Evolutionary conservation across 1,140 invertebrate species (phyloP), one percentile per base, ranked within the genome.

Genomic region (Riptortus pedestris): DNA sequence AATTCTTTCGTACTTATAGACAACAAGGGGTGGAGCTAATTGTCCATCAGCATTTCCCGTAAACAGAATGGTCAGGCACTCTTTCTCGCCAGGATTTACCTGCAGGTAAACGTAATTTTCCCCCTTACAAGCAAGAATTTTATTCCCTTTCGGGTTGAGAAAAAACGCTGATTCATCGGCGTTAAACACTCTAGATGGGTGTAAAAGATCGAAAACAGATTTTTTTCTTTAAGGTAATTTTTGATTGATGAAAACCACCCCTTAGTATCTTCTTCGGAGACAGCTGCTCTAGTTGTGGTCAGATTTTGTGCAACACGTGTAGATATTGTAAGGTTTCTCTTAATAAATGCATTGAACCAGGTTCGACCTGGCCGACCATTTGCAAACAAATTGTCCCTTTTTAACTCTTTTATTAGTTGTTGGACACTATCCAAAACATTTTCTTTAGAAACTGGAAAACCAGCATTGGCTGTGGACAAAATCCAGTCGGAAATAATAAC

Each of bases 191-290:
- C 33, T 38, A 16, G 7, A 9, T 7, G 33, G 33, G 33, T 38
- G 7, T 9, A 38, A 16, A 16, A 38, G 33, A 38, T 9, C 16
- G 33, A 9, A 7, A 16, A 16, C 33, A 7, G 16, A 38, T 16
- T 16, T 38, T 38, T 38, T 38, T 38, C 33, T 38, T 38, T 64
- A 63, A 73, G 67, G 65, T 69, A 72, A 12, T 57, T 63, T 57
- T 70, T 57, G 55, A 71, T 62, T 59, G 71, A 52, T n/a, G 26
- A 16, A 68, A 72, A 72, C 72, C 70, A 74, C n/a, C 65, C 62
- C 66, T 65, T 64, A 12, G 74, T 70, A 61, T 70, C 68, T 52
- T 68, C 48, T 65, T 72, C 68, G 27, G 66, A 65, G 4, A 72
- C 69, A 33, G 38, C 63, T 24, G 71, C 51, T 61, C 70, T 68